Evolutionary conservation across 2,888 invertebrate species (phyloP).

Genomic region (Theodoxus fluviatilis): DNA sequence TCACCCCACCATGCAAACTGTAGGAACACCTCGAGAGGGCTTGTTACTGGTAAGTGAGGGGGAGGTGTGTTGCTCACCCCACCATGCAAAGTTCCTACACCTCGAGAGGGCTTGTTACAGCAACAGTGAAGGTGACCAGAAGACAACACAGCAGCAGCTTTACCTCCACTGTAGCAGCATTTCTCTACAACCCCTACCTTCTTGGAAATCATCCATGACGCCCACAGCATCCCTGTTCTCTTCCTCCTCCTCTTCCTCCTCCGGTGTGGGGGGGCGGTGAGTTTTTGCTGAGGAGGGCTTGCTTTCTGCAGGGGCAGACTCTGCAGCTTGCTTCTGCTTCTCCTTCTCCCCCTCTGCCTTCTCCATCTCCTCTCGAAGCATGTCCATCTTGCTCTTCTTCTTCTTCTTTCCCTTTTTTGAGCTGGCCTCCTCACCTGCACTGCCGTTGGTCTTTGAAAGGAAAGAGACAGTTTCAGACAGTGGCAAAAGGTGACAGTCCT

Average conservation of each 20-base stretch:
- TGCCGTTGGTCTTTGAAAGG: slow-evolving; percentile 44
- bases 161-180: not conserved
- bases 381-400: slow-evolving; percentile 25
- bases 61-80: too few species aligned
- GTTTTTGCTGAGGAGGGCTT: slow-evolving; percentile 20
- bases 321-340: slow-evolving; percentile 2
- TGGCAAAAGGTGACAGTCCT: too few species aligned
- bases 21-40: too few species aligned
- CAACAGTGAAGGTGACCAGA: too few species aligned
- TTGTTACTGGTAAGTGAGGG: too few species aligned
- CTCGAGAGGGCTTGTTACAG: too few species aligned
- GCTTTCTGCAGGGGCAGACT: slow-evolving; percentile 22
- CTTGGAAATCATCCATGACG: slow-evolving; percentile 33
- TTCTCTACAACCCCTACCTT: slow-evolving; percentile 30
- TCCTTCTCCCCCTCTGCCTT: slow-evolving; percentile 25
- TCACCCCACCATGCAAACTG: too few species aligned
- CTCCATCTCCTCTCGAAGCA: slow-evolving; percentile 18
- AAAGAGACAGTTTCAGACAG: too few species aligned
- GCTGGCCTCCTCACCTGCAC: slow-evolving; percentile 40
- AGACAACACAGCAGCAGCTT: too few species aligned
- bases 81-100: too few species aligned
- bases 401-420: slow-evolving; percentile 35
- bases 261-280: not conserved
- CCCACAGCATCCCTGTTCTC: slow-evolving; percentile 37
- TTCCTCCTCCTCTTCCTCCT: slow-evolving; percentile 32